These are phyloP conservation scores for Coelopa frigida DNA, from an alignment of 1,140 invertebrate genomes.

Conservation along the genomic window DNA sequence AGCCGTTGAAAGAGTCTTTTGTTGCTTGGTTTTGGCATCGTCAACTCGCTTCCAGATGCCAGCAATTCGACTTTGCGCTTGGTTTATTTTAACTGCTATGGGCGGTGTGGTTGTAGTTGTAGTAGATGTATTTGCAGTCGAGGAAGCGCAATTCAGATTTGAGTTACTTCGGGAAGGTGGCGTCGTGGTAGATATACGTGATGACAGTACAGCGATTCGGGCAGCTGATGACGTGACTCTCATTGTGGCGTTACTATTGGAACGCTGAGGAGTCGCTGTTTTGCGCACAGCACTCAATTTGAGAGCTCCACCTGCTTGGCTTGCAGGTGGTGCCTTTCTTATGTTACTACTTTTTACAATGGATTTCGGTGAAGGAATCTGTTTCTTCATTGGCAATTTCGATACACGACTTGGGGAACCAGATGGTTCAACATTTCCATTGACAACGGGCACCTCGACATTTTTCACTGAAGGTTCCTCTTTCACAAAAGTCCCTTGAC, in stretches of 20 bases:
- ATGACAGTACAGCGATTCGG: slow-evolving; percentile 32
- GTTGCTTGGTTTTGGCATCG: slow-evolving; percentile 48
- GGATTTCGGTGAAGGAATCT: too few relatives aligned
- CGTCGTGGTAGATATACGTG: slow-evolving; percentile 51
- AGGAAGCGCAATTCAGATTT: slow-evolving; percentile 41
- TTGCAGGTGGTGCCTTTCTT: too few relatives aligned
- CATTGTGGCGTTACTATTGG: slow-evolving; percentile 46
- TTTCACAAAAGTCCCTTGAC: slow-evolving; percentile 84
- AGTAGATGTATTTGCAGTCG: slow-evolving; percentile 12
- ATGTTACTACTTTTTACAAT: too few relatives aligned
- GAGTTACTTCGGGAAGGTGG: slow-evolving; percentile 53
- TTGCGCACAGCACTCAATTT: too few relatives aligned
- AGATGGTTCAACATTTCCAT: too few relatives aligned
- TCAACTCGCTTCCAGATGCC: slow-evolving; percentile 82
- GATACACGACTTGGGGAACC: too few relatives aligned
- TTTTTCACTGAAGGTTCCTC: slow-evolving; percentile 55
- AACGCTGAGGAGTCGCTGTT: slow-evolving; percentile 47
- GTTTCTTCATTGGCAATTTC: slow-evolving; percentile 37
- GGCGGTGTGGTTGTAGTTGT: slow-evolving; percentile 5
- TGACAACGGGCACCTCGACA: slow-evolving; percentile 45
- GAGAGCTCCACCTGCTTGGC: too few relatives aligned
- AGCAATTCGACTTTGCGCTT: slow-evolving; percentile 80
- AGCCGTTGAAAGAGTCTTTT: not conserved
- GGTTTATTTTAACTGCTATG: slow-evolving; percentile 40
- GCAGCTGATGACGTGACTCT: slow-evolving; percentile 25